A percentile compares a stretch with the other conserved stretches of the same genome.
Evolutionary conservation across 2,888 invertebrate genomes (phyloP).

Genomic region (Dicyrtomina minuta): DNA sequence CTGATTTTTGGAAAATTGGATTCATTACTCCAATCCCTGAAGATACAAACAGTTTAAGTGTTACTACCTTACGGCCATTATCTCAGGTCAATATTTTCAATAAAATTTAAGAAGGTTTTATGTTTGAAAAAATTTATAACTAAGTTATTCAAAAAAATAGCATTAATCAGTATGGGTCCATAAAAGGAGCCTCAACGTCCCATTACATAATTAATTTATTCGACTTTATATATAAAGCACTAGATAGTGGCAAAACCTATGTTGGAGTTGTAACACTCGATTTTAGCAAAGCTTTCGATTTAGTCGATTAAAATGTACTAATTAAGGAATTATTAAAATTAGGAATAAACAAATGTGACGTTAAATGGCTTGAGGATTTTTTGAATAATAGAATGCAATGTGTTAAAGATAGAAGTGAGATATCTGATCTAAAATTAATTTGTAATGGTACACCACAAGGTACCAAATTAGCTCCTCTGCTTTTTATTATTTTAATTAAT

Average conservation of each 20-base stretch:
- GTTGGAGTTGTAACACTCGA: neutral
- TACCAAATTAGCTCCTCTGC: conserved; percentile 16
- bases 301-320: conserved; percentile 13
- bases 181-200: neutral
- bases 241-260: conserved; percentile 15
- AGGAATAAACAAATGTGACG: neutral
- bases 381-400: conserved; percentile 1
- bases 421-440: neutral
- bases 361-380: neutral
- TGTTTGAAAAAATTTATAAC: no score
- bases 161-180: conserved; percentile 6
- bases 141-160: no score
- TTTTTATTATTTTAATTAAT: conserved; percentile 8
- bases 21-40: neutral
- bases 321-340: neutral
- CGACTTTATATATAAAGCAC: conserved; percentile 2
- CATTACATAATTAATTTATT: conserved; percentile 11
- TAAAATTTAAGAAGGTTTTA: no score
- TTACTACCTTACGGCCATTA: no score
- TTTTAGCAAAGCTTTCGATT: conserved; percentile 9
- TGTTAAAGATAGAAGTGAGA: neutral
- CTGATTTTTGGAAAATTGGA: neutral
- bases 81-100: no score
- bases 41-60: neutral
- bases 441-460: conserved; percentile 1